Percentiles rank a stretch among this genome's conserved stretches.
phyloP scores from a whole-genome alignment of 92 coral and sea anemone species.

The Metridium senile region DNA sequence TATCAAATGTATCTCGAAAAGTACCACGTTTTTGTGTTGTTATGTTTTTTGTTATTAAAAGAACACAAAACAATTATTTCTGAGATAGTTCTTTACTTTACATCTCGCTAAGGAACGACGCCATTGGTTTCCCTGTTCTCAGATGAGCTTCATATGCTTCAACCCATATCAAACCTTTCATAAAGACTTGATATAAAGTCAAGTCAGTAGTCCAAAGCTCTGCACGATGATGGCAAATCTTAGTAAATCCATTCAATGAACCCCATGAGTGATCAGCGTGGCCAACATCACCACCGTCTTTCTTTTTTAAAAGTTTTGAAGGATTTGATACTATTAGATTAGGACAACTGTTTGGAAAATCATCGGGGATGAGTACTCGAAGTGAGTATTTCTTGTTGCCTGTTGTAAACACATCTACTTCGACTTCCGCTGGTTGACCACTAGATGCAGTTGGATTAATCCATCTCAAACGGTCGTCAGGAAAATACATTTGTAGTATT shows the following conservation, averaged over 20 bases:
- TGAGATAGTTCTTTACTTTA: background rate
- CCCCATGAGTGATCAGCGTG: background rate
- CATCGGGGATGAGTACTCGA: constrained; percentile 61
- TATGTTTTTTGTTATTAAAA: too few species aligned
- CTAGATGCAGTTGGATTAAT: constrained; percentile 2
- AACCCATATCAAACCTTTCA: constrained; percentile 87
- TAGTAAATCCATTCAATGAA: background rate
- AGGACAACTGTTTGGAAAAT: constrained; percentile 78
- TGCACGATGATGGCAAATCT: background rate
- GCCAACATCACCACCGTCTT: background rate
- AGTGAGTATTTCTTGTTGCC: constrained; percentile 54
- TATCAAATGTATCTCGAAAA: too few species aligned
- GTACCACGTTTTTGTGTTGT: too few species aligned
- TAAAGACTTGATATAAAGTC: constrained; percentile 66
- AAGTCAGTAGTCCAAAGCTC: constrained; percentile 58
- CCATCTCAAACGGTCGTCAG: constrained; percentile 6
- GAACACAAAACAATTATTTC: too few species aligned
- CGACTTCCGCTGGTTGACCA: constrained; percentile 2
- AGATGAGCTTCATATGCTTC: constrained; percentile 85
- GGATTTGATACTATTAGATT: constrained; percentile 63
- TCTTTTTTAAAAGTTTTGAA: constrained; percentile 21
- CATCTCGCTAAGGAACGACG: constrained; percentile 59
- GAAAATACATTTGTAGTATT: constrained; percentile 24
- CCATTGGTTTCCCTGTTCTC: constrained; percentile 59
- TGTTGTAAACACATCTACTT: constrained; percentile 12